Percentiles rank a stretch among this genome's conserved stretches.
phyloP scores from a whole-genome alignment of 2,888 invertebrate genomes.

The Danaus chrysippus region DNA sequence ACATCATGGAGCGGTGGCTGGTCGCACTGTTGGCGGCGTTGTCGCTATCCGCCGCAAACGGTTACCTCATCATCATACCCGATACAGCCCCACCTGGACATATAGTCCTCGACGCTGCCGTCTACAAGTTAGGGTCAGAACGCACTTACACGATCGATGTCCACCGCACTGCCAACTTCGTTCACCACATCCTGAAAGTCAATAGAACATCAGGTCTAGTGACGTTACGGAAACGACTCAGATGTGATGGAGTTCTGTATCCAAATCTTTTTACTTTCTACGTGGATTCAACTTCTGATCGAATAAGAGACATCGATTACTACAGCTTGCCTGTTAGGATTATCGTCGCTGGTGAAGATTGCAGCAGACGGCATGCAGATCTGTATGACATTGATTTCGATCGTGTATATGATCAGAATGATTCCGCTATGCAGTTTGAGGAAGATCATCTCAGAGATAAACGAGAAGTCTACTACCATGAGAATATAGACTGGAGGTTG shows the following conservation, averaged over 20 bases:
- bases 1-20: slow-evolving; percentile 52
- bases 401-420: slow-evolving; percentile 77
- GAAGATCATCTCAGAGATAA: slow-evolving; percentile 66
- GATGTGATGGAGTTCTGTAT: slow-evolving; percentile 90
- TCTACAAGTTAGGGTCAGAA: slow-evolving; percentile 88
- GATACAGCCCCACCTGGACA: slow-evolving; percentile 81
- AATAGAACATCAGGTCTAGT: slow-evolving; percentile 87
- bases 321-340: slow-evolving; percentile 89
- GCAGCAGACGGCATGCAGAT: slow-evolving; percentile 82
- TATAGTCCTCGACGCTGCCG: slow-evolving; percentile 87
- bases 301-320: slow-evolving; percentile 88
- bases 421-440: slow-evolving; percentile 64
- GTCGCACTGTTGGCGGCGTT: slow-evolving; percentile 51
- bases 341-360: slow-evolving; percentile 85
- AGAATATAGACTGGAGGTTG: slow-evolving; percentile 70
- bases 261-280: slow-evolving; percentile 92
- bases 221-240: slow-evolving; percentile 83
- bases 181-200: slow-evolving; percentile 86
- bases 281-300: slow-evolving; percentile 90
- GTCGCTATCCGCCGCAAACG: slow-evolving; percentile 53
- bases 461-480: slow-evolving; percentile 54
- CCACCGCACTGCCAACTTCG: slow-evolving; percentile 90
- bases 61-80: slow-evolving; percentile 80
- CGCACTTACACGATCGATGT: slow-evolving; percentile 88
- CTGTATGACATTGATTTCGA: slow-evolving; percentile 80